Evolutionary conservation across 2,888 invertebrate species (phyloP), one percentile per base, ranked within the genome.

Genomic region (Leptopilina drosophilae): DNA sequence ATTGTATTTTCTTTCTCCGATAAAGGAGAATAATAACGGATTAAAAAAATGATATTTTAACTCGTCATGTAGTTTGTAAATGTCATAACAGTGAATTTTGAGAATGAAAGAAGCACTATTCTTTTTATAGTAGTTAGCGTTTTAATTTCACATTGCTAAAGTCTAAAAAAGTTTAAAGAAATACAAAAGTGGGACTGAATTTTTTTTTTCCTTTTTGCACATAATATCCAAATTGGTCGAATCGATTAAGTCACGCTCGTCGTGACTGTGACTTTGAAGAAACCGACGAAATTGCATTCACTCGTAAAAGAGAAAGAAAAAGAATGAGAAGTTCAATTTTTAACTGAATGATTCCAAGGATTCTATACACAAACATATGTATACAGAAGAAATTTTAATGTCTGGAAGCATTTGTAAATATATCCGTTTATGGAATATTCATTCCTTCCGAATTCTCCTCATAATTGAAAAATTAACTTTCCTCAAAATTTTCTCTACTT

Each of bases 161-260:
- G 42, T 42, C 42, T 42, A 42, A 42, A 42, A 42, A 42, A 33
- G 2, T 42, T 42, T 42, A 33, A 33, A 33, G 79, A 82, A 82
- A 82, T 77, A 67, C 76, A 80, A 80, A 80, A 77, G 77, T 78
- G 56, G 79, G 64, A 76, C 64, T 33, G 64, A 73, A 69, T 49
- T 56, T 67, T 12, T 11, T 49, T 67, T 20, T 49, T 49, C 49
- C 49, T 33, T 33, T 64, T 15, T 40, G 20, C 12, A 46, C 6
- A 7, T 46, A 46, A 33, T 73, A 33, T 14, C 73, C 73, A 56
- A 73, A 73, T 20, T 53, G 33, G 69, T 53, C 62, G n/a, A 62
- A 62, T 62, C 62, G 62, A 62, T 73, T 53, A 56, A 56, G 73
- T 73, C 73, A 73, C 73, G 73, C 73, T 53, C 73, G 73, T 56